These are phyloP conservation scores for Tridacna crocea DNA, from an alignment of 2,888 invertebrate species.

Conservation along the genomic window DNA sequence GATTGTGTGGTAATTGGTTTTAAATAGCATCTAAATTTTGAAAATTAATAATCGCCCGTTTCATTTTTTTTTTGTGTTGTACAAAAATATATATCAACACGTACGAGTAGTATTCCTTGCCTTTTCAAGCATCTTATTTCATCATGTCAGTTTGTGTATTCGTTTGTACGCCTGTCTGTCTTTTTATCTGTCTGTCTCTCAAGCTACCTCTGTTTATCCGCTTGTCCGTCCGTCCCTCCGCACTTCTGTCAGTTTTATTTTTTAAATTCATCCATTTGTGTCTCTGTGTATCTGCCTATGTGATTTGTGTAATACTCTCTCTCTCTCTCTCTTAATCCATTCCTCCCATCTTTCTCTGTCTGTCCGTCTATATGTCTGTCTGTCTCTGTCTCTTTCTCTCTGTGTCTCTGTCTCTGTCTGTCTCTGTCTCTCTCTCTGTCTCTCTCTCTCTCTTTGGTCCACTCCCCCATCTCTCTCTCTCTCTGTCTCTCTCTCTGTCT, in stretches of 20 bases:
- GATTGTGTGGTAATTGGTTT: no score
- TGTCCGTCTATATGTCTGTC: not conserved
- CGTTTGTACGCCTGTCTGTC: no score
- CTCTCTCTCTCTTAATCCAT: conserved; percentile 1
- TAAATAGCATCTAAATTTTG: no score
- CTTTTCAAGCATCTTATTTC: no score
- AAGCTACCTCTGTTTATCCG: conserved; percentile 9
- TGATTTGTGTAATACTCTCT: no score
- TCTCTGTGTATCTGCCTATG: not conserved
- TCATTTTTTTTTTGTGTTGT: no score
- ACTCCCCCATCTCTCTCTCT: not conserved
- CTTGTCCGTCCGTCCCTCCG: not conserved
- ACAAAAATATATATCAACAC: no score
- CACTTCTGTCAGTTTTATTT: no score
- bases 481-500: not conserved
- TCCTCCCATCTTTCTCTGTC: not conserved
- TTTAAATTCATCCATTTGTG: not conserved
- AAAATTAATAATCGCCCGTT: no score
- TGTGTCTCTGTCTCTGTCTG: not conserved
- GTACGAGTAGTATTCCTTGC: no score
- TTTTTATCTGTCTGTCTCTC: no score
- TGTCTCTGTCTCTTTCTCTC: not conserved
- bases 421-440: not conserved
- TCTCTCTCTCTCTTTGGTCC: not conserved
- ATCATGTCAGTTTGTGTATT: no score